phyloP scores from a whole-genome alignment of 1,140 invertebrate species.

The Apis cerana region DNA sequence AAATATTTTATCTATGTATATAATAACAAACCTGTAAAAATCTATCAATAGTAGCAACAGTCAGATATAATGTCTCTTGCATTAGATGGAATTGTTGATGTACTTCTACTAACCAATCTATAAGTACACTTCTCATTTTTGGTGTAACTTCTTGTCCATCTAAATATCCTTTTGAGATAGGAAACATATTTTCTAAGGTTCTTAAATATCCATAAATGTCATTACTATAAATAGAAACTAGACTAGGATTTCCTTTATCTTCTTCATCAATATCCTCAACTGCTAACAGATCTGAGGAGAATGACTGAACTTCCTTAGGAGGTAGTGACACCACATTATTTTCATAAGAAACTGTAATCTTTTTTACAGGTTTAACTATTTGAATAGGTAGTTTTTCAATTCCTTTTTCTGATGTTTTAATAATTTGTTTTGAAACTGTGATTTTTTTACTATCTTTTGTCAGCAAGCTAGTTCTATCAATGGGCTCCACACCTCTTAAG shows the following conservation, averaged over 20 bases:
- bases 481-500: slow-evolving; percentile 62
- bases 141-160: slow-evolving; percentile 86
- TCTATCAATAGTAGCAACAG: slow-evolving; percentile 93
- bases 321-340: background rate
- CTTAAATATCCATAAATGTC: slow-evolving; percentile 92
- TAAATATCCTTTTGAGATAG: slow-evolving; percentile 85
- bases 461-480: slow-evolving; percentile 68
- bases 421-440: slow-evolving; percentile 30
- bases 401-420: slow-evolving; percentile 59
- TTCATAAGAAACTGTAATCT: slow-evolving; percentile 43
- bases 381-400: slow-evolving; percentile 66
- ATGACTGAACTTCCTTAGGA: slow-evolving; percentile 62
- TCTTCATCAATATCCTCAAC: slow-evolving; percentile 89
- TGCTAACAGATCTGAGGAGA: slow-evolving; percentile 73
- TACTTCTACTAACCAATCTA: slow-evolving; percentile 98
- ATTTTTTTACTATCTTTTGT: slow-evolving; percentile 61
- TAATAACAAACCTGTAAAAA: slow-evolving; percentile 89
- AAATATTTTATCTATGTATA: background rate
- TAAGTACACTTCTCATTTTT: slow-evolving; percentile 92
- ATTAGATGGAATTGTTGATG: slow-evolving; percentile 93
- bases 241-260: slow-evolving; percentile 87
- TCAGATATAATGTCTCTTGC: slow-evolving; percentile 95
- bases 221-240: slow-evolving; percentile 91
- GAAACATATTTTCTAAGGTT: slow-evolving; percentile 85
- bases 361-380: slow-evolving; percentile 68